Conservation (phyloP, 2,888 invertebrate species). For the Cataglyphis rosenhaueri region DNA sequence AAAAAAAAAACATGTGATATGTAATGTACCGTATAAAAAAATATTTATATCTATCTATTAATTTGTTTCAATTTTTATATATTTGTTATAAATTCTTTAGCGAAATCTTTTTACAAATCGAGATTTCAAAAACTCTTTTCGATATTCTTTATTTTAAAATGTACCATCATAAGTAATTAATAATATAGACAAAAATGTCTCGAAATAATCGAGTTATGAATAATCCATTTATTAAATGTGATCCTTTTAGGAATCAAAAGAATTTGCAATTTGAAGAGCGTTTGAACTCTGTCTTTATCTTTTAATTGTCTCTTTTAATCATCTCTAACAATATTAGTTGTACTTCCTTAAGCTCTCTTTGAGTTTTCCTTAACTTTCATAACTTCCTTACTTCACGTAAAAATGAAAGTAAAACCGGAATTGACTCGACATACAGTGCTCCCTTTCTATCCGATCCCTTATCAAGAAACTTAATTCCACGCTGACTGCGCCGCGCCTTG, state of each 20-base stretch:
- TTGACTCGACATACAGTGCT: conserved; percentile 37
- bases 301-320: conserved; percentile 36
- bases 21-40: neutral
- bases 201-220: neutral
- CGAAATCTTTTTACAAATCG: neutral
- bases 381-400: conserved; percentile 33
- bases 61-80: neutral
- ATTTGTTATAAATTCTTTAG: neutral
- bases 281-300: neutral
- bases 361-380: conserved; percentile 33
- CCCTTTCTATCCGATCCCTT: conserved; percentile 37
- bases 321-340: conserved; percentile 37
- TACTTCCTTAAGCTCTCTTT: conserved; percentile 24
- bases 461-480: conserved; percentile 52
- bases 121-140: conserved; percentile 5
- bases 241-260: conserved; percentile 3
- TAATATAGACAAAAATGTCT: neutral
- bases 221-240: neutral
- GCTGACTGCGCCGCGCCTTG: conserved; percentile 19
- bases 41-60: neutral
- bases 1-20: neutral
- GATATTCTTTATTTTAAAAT: neutral
- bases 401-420: conserved; percentile 44
- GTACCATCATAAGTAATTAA: too few relatives aligned
- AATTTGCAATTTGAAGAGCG: neutral